phyloP scores from a whole-genome alignment of 2,888 invertebrate genomes.

The Agrotis puta region DNA sequence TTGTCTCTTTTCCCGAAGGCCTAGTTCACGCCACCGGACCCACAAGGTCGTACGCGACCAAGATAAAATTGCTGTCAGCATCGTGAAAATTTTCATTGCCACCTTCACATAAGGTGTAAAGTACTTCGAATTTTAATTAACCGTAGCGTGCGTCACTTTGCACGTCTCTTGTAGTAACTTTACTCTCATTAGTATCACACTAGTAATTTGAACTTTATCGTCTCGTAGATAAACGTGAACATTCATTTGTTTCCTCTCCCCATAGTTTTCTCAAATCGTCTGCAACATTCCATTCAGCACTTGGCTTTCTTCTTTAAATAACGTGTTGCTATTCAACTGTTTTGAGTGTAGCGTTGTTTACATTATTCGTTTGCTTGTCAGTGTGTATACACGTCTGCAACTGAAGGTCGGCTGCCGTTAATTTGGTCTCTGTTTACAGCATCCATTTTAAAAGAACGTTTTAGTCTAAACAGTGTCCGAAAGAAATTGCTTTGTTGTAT shows the following conservation, averaged over 20 bases:
- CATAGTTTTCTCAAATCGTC: conserved; percentile 63
- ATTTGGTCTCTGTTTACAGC: conserved; percentile 71
- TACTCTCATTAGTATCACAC: conserved; percentile 38
- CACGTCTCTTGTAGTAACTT: conserved; percentile 55
- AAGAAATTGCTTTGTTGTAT: conserved; percentile 30
- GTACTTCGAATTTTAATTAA: conserved; percentile 53
- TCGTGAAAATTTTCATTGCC: conserved; percentile 64
- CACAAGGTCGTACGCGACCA: conserved; percentile 81
- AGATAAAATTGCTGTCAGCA: conserved; percentile 66
- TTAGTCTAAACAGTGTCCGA: conserved; percentile 48
- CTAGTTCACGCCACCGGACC: conserved; percentile 79
- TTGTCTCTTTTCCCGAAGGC: conserved; percentile 85
- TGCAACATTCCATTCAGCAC: conserved; percentile 72
- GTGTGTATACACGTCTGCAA: conserved; percentile 74
- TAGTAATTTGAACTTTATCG: conserved; percentile 49
- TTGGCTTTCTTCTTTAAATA: conserved; percentile 80
- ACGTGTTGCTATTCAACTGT: conserved; percentile 71
- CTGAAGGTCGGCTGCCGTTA: conserved; percentile 72
- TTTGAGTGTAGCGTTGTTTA: conserved; percentile 72
- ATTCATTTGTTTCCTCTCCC: conserved; percentile 31
- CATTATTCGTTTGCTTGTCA: conserved; percentile 72
- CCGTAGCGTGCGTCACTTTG: conserved; percentile 29
- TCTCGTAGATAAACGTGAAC: conserved; percentile 19
- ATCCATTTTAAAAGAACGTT: conserved; percentile 60
- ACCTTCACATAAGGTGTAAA: conserved; percentile 72